phyloP scores from a whole-genome alignment of 2,113 vertebrate genomes.

The Dicerorhinus sumatrensis region DNA sequence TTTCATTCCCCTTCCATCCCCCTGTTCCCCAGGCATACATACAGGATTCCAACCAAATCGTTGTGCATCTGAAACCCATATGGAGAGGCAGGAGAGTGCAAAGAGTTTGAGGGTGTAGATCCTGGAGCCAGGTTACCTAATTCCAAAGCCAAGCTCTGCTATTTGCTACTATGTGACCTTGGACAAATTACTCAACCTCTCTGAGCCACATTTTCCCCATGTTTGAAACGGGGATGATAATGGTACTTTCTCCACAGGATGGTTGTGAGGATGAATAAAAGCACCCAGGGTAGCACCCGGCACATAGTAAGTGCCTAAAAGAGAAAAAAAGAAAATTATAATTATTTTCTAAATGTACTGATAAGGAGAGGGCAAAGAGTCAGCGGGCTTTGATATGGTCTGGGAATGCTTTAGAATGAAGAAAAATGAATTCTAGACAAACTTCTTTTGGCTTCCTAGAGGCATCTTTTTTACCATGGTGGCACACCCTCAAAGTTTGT shows the following conservation, averaged over 20 bases:
- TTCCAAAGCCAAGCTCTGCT: background rate
- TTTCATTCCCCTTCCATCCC: background rate
- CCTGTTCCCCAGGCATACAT: too few species aligned
- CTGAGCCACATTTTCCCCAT: background rate
- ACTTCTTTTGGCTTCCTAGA: background rate
- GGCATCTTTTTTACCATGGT: background rate
- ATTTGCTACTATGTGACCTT: background rate
- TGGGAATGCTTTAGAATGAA: slow-evolving; percentile 28
- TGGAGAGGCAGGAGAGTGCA: background rate
- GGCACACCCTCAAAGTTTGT: background rate
- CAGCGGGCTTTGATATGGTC: background rate
- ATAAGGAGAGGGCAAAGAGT: background rate
- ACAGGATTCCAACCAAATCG: background rate
- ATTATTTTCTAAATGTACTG: background rate
- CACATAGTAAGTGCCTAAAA: background rate
- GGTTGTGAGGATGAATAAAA: background rate
- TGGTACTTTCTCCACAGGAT: background rate
- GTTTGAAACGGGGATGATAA: background rate
- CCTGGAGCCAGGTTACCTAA: background rate
- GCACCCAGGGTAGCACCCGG: background rate
- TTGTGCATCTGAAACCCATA: background rate
- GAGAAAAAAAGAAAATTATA: background rate
- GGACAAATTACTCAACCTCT: background rate
- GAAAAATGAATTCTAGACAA: background rate
- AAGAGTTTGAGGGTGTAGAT: background rate